These are phyloP conservation scores for Eidolon dupreanum DNA, from an alignment of 2,797 vertebrate species.

Conservation along the genomic window DNA sequence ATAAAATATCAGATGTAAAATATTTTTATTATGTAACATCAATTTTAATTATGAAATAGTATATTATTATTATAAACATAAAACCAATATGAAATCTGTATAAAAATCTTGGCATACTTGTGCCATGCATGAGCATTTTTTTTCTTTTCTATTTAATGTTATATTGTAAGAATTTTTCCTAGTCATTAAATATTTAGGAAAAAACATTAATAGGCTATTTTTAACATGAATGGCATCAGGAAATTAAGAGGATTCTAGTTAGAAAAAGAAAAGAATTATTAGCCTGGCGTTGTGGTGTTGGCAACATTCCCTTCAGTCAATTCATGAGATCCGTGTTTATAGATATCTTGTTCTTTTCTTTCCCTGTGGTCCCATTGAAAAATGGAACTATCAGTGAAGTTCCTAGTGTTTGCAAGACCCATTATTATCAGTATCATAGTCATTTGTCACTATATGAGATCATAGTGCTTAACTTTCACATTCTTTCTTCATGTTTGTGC, in stretches of 20 bases:
- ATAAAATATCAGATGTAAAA: neutral
- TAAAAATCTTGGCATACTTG: neutral
- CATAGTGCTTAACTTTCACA: conserved; percentile 60
- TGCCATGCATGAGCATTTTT: neutral
- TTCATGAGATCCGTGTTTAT: neutral
- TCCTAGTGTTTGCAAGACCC: conserved; percentile 63
- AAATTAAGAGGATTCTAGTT: conserved; percentile 38
- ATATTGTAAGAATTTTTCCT: conserved; percentile 31
- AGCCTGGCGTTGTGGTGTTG: neutral
- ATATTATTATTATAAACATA: neutral
- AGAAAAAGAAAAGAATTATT: conserved; percentile 54
- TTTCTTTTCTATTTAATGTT: conserved; percentile 29
- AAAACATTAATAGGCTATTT: conserved; percentile 28
- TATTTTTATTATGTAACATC: neutral
- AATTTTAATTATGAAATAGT: conserved; percentile 47
- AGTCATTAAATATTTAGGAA: conserved; percentile 38
- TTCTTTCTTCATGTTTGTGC: conserved; percentile 57
- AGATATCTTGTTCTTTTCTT: neutral
- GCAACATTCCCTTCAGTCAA: conserved; percentile 51
- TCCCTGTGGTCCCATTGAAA: conserved; percentile 14
- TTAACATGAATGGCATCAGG: neutral
- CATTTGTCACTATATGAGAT: conserved; percentile 78
- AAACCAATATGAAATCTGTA: neutral
- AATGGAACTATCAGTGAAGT: conserved; percentile 68
- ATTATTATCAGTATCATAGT: conserved; percentile 72